These are phyloP conservation scores for Drosophila subobscura DNA, from an alignment of 1,140 invertebrate species.

Conservation along the genomic window DNA sequence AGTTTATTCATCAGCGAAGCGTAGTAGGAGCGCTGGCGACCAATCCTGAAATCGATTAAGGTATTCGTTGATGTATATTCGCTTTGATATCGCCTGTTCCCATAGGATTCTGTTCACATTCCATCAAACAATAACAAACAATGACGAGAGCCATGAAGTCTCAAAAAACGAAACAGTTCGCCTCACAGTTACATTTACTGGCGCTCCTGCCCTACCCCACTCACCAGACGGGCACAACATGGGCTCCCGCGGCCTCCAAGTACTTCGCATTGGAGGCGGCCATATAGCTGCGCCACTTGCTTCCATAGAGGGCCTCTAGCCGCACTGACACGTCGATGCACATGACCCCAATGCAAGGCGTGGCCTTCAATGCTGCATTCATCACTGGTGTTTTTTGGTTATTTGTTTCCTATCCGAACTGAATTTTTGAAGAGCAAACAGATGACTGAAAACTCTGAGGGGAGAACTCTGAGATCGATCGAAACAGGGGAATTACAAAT, in stretches of 20 bases:
- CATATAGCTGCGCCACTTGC: slow-evolving; percentile 30
- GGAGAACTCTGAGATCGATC: no score
- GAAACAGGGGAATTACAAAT: no score
- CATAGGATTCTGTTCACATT: background rate
- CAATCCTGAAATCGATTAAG: slow-evolving; percentile 57
- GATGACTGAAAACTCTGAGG: no score
- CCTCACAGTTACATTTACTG: no score
- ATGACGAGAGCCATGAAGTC: slow-evolving; percentile 4
- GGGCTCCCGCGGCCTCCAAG: slow-evolving; percentile 48
- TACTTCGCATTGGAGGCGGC: slow-evolving; percentile 38
- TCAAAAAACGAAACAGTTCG: background rate
- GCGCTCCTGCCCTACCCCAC: slow-evolving; percentile 8
- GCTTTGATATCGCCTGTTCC: no score
- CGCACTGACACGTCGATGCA: slow-evolving; percentile 42
- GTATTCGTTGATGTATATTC: background rate
- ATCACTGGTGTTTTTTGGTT: background rate
- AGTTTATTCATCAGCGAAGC: slow-evolving; percentile 85
- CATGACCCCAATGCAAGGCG: slow-evolving; percentile 42
- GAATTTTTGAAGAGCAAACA: background rate
- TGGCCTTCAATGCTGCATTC: no score
- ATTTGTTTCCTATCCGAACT: background rate
- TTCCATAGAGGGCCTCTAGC: slow-evolving; percentile 5
- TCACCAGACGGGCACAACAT: slow-evolving; percentile 55
- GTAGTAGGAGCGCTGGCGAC: slow-evolving; percentile 61
- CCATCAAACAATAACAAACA: background rate